phyloP scores from a whole-genome alignment of 2,113 vertebrate genomes.

The Turnix velox region DNA sequence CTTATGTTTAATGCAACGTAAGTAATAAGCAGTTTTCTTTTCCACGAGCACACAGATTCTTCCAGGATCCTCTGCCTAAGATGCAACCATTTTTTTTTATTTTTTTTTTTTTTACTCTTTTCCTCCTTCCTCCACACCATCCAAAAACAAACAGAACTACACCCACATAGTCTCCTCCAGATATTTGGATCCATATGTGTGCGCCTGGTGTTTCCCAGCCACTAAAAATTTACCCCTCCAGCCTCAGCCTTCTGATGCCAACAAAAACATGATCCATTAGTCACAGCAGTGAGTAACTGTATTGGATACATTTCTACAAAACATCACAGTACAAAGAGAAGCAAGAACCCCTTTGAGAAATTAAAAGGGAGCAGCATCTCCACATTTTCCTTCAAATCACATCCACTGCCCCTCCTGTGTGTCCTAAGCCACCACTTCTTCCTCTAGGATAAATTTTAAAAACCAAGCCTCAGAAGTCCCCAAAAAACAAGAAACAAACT shows the following conservation, averaged over 20 bases:
- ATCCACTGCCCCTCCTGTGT: neutral
- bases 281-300: neutral
- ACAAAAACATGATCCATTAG: neutral
- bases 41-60: neutral
- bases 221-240: neutral
- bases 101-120: neutral
- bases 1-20: neutral
- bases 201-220: slow-evolving; percentile 25
- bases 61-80: neutral
- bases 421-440: neutral
- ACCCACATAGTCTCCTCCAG: slow-evolving; percentile 21
- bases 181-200: neutral
- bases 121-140: neutral
- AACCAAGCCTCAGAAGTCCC: neutral
- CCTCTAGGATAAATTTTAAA: neutral
- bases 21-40: neutral
- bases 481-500: slow-evolving; percentile 17
- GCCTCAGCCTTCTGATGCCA: slow-evolving; percentile 2
- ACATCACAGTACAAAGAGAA: neutral
- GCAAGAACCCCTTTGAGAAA: slow-evolving; percentile 2
- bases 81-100: neutral
- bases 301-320: neutral
- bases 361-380: neutral
- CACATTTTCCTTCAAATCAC: neutral
- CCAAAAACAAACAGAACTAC: slow-evolving; percentile 28